Evolutionary conservation across 2,797 vertebrate genomes (phyloP).

Genomic region (Sandelia bainsii): DNA sequence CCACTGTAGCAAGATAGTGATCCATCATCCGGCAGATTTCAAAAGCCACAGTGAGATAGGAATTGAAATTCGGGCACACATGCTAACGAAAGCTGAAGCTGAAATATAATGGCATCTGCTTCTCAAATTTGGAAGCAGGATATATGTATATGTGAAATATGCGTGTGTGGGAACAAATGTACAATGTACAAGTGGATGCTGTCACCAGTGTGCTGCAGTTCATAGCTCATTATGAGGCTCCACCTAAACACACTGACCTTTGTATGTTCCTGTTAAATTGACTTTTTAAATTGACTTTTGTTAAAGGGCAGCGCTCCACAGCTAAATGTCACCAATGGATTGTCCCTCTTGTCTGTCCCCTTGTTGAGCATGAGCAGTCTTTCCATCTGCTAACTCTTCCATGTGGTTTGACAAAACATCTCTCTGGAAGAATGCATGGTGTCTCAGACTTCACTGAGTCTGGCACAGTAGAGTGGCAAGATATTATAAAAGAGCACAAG

Average conservation of each 20-base stretch:
- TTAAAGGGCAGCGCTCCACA: constrained; percentile 74
- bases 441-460: constrained; percentile 4
- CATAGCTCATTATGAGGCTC: constrained; percentile 53
- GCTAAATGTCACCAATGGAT: constrained; percentile 76
- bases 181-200: not conserved
- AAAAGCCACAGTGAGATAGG: not conserved
- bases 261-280: constrained; percentile 73
- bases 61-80: constrained; percentile 1
- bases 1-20: constrained; percentile 2
- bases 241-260: constrained; percentile 75
- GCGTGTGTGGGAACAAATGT: not conserved
- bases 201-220: constrained; percentile 30
- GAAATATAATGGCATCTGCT: not conserved
- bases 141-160: no score
- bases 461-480: not conserved
- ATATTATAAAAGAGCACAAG: not conserved
- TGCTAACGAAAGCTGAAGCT: not conserved
- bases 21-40: constrained; percentile 14
- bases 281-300: constrained; percentile 80
- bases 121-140: not conserved
- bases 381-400: constrained; percentile 48
- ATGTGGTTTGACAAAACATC: constrained; percentile 29
- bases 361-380: constrained; percentile 54
- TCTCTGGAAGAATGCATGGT: constrained; percentile 16
- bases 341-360: constrained; percentile 59